A percentile compares a stretch with the other conserved stretches of the same genome.
Conservation (phyloP, 2,113 vertebrate species). For the Sprattus sprattus region DNA sequence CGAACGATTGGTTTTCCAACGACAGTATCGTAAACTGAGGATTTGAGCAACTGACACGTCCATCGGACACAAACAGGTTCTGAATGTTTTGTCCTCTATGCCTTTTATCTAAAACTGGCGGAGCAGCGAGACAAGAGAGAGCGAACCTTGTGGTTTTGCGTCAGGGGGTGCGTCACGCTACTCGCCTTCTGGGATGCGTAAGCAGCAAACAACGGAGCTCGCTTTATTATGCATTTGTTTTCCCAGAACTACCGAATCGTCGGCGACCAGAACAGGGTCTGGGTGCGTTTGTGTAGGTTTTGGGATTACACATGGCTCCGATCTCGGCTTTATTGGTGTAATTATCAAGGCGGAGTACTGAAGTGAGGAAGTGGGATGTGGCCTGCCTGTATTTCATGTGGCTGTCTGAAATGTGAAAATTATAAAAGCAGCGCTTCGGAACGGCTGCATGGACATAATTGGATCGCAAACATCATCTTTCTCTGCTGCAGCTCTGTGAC, state of each 20-base stretch:
- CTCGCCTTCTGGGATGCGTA: conserved; percentile 18
- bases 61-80: neutral
- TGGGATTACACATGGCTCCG: neutral
- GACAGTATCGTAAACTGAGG: neutral
- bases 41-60: neutral
- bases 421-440: neutral
- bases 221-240: conserved; percentile 20
- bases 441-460: neutral
- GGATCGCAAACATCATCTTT: conserved; percentile 11
- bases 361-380: conserved; percentile 50
- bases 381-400: conserved; percentile 25
- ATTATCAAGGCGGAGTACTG: conserved; percentile 4
- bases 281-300: neutral
- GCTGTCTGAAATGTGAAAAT: conserved; percentile 18
- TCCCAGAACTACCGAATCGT: conserved; percentile 16
- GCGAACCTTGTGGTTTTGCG: conserved; percentile 6
- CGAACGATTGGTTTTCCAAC: neutral
- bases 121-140: neutral
- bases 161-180: conserved; percentile 17
- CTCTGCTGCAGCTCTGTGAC: neutral
- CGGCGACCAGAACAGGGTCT: neutral
- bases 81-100: neutral
- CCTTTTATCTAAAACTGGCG: neutral
- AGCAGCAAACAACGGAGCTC: conserved; percentile 5
- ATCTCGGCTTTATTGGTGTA: conserved; percentile 5